Percentiles rank a stretch among this genome's conserved stretches.
phyloP scores from a whole-genome alignment of 1,140 invertebrate genomes.

The Nasonia vitripennis region DNA sequence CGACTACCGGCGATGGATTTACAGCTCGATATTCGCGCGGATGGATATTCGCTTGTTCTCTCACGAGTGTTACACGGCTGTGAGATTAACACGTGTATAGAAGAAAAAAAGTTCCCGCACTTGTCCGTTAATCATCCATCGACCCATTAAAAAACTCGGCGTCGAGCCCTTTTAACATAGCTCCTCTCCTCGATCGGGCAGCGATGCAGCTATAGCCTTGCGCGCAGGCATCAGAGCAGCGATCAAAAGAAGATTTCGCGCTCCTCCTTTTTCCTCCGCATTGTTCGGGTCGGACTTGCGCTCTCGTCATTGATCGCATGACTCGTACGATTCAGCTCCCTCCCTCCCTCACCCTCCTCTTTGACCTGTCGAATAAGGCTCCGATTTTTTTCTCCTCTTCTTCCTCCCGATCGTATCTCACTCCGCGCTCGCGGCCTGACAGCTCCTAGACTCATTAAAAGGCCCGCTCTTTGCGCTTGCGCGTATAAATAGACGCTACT shows the following conservation, averaged over 20 bases:
- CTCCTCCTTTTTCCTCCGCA: constrained; percentile 31
- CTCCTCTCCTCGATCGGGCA: no score
- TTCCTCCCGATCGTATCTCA: constrained; percentile 65
- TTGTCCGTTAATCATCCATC: not conserved
- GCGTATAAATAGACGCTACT: constrained; percentile 71
- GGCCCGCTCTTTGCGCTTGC: constrained; percentile 62
- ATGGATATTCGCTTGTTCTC: not conserved
- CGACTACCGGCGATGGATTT: constrained; percentile 26
- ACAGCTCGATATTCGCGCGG: constrained; percentile 18
- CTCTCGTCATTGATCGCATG: constrained; percentile 43
- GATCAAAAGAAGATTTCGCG: not conserved
- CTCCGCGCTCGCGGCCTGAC: constrained; percentile 58
- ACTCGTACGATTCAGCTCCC: constrained; percentile 45
- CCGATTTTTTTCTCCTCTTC: constrained; percentile 39
- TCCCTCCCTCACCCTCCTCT: not conserved
- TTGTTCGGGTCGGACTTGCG: not conserved
- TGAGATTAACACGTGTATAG: not conserved
- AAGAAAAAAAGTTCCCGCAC: not conserved
- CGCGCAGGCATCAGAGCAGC: not conserved
- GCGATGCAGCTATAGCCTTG: not conserved
- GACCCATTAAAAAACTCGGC: not conserved
- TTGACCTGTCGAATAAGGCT: constrained; percentile 39
- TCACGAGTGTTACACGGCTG: not conserved
- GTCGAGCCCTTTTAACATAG: not conserved
- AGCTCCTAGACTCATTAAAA: constrained; percentile 74